phyloP scores from a whole-genome alignment of 2,113 vertebrate genomes.

The Lepus timidus region DNA sequence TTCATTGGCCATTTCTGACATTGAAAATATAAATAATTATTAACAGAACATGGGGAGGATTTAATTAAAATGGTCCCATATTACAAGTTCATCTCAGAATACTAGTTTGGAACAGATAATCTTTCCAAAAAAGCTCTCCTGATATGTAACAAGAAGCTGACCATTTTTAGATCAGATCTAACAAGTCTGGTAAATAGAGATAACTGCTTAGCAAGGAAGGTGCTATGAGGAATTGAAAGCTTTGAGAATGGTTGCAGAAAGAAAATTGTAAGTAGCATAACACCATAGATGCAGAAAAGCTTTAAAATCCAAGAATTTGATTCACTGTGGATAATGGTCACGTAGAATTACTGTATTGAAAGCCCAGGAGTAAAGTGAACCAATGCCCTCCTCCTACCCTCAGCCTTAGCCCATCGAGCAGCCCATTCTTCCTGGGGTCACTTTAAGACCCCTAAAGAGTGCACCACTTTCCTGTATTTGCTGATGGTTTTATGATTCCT shows the following conservation, averaged over 20 bases:
- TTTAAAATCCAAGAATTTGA: background rate
- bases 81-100: slow-evolving; percentile 17
- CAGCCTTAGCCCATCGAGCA: background rate
- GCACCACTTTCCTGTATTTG: background rate
- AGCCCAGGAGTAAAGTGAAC: background rate
- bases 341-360: background rate
- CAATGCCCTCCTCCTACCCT: background rate
- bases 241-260: background rate
- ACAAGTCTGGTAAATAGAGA: slow-evolving; percentile 32
- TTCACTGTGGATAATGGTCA: background rate
- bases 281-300: background rate
- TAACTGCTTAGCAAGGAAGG: background rate
- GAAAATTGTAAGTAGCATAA: slow-evolving; percentile 17
- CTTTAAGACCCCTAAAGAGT: background rate
- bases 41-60: background rate
- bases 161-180: slow-evolving; percentile 32
- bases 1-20: background rate
- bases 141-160: background rate
- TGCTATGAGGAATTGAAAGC: background rate
- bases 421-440: background rate
- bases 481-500: background rate
- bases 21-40: slow-evolving; percentile 38
- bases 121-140: slow-evolving; percentile 1
- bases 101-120: background rate
- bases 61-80: slow-evolving; percentile 26